Percentiles rank a stretch among this genome's conserved stretches.
Evolutionary conservation across 2,113 vertebrate species (phyloP).

Genomic region (Orcinus orca): DNA sequence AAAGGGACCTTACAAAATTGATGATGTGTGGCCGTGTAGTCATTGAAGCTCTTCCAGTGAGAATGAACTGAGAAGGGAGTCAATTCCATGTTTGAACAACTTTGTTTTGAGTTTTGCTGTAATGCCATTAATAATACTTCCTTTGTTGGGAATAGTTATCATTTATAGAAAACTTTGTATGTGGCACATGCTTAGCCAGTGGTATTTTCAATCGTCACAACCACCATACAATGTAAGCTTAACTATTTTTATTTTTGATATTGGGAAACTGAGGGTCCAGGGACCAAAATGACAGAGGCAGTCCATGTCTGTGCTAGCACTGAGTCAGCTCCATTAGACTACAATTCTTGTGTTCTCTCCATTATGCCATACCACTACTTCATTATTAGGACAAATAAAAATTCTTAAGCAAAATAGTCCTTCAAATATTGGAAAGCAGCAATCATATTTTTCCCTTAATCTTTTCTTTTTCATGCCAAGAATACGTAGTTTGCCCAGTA

Average conservation of each 20-base stretch:
- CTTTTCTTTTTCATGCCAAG: not conserved
- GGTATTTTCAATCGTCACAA: not conserved
- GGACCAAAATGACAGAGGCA: not conserved
- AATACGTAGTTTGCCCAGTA: not conserved
- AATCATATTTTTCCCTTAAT: not conserved
- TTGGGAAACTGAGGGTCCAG: not conserved
- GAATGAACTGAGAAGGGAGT: not conserved
- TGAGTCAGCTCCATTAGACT: too few species aligned
- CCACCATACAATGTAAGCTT: not conserved
- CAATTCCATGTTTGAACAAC: not conserved
- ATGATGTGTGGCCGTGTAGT: not conserved
- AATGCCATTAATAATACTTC: not conserved
- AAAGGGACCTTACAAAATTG: not conserved
- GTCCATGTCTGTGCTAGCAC: not conserved
- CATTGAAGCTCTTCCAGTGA: not conserved
- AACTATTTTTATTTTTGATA: not conserved
- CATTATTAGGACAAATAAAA: not conserved
- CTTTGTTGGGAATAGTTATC: not conserved
- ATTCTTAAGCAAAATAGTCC: not conserved
- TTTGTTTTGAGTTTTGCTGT: not conserved
- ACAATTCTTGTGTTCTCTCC: not conserved
- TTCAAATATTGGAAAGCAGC: not conserved
- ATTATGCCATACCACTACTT: rapidly evolving
- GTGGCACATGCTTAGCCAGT: not conserved
- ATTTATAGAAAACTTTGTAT: not conserved